These are phyloP conservation scores for Neodiprion virginianus DNA, from an alignment of 1,140 invertebrate species.

Conservation along the genomic window DNA sequence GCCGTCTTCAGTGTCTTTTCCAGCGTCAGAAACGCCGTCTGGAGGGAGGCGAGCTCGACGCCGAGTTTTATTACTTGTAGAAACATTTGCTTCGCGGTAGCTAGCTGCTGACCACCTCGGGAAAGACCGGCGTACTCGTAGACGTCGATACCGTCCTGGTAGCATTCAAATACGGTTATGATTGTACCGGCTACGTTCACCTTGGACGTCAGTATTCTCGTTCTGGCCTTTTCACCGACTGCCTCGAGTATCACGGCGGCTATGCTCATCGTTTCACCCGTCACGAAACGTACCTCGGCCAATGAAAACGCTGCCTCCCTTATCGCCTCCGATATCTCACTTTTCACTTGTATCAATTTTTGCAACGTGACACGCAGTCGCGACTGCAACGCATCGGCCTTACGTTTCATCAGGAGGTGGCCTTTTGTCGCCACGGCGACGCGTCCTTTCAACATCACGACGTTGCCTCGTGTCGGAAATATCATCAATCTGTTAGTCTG, in stretches of 20 bases:
- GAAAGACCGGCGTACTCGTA: slow-evolving; percentile 75
- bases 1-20: slow-evolving; percentile 53
- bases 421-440: slow-evolving; percentile 69
- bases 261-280: slow-evolving; percentile 58
- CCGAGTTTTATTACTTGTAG: slow-evolving; percentile 70
- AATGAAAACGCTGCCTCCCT: slow-evolving; percentile 76
- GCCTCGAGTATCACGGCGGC: slow-evolving; percentile 75
- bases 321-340: slow-evolving; percentile 77
- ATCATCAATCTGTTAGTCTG: slow-evolving; percentile 88
- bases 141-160: slow-evolving; percentile 70
- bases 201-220: slow-evolving; percentile 71
- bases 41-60: slow-evolving; percentile 74
- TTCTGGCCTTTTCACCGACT: slow-evolving; percentile 61
- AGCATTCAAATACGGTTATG: slow-evolving; percentile 73
- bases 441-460: background rate
- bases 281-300: slow-evolving; percentile 75
- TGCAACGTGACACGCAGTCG: slow-evolving; percentile 72
- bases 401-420: slow-evolving; percentile 76
- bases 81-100: slow-evolving; percentile 76
- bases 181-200: slow-evolving; percentile 79
- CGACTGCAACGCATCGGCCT: slow-evolving; percentile 76
- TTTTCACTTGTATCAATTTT: slow-evolving; percentile 78
- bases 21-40: slow-evolving; percentile 76
- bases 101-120: slow-evolving; percentile 74
- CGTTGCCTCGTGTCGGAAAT: slow-evolving; percentile 93